phyloP scores from a whole-genome alignment of 2,888 invertebrate species.

The Paralinhomoeus sp. region DNA sequence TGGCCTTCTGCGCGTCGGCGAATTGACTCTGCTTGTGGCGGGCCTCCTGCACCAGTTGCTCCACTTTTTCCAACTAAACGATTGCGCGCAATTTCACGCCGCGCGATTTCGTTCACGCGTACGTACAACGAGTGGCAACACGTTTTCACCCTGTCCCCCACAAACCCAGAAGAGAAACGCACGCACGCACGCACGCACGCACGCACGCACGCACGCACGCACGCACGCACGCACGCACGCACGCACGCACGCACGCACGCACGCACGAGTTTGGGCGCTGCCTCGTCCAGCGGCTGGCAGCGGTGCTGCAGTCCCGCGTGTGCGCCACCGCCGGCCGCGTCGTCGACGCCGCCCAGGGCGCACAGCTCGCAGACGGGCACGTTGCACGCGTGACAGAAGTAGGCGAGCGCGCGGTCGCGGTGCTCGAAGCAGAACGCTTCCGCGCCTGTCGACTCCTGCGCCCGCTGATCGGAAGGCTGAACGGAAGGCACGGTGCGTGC shows the following conservation, averaged over 20 bases:
- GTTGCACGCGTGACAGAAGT: slow-evolving; percentile 76
- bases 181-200: no score
- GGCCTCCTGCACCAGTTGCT: slow-evolving; percentile 52
- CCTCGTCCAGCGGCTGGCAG: slow-evolving; percentile 57
- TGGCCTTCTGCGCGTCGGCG: slow-evolving; percentile 55
- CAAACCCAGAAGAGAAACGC: no score
- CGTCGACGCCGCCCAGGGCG: slow-evolving; percentile 59
- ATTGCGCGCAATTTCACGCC: no score
- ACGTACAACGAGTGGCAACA: no score
- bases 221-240: slow-evolving; percentile 45
- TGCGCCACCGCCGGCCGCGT: slow-evolving; percentile 64
- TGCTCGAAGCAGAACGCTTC: slow-evolving; percentile 62
- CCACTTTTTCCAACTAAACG: slow-evolving; percentile 51
- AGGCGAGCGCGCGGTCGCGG: slow-evolving; percentile 68
- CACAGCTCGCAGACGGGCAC: slow-evolving; percentile 86
- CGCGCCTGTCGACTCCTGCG: no score
- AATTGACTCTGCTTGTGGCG: slow-evolving; percentile 52
- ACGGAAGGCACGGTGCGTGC: no score
- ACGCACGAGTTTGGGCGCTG: slow-evolving; percentile 1
- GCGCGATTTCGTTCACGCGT: no score
- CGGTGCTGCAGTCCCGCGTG: slow-evolving; percentile 58
- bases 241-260: slow-evolving; percentile 60
- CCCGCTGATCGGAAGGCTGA: no score
- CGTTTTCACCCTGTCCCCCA: no score
- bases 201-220: no score